Evolutionary conservation across 2,888 invertebrate genomes (phyloP).

Genomic region (Drosophila bunnanda): DNA sequence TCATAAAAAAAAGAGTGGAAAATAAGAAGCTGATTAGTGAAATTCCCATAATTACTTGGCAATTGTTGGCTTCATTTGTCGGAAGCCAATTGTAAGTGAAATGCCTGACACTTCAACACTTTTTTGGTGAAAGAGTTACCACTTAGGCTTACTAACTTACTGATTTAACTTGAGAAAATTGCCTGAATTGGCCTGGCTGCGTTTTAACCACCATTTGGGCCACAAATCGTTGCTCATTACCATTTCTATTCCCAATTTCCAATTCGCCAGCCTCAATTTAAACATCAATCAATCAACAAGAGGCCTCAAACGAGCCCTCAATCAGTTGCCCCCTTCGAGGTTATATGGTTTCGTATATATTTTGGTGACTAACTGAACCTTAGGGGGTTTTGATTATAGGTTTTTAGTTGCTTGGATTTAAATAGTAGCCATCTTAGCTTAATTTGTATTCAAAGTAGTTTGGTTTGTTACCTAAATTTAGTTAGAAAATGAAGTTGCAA

Average conservation of each 20-base stretch:
- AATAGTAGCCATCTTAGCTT: background rate
- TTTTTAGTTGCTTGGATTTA: background rate
- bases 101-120: constrained; percentile 58
- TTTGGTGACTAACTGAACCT: background rate
- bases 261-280: constrained; percentile 17
- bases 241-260: constrained; percentile 19
- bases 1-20: background rate
- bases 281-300: constrained; percentile 27
- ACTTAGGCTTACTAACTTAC: constrained; percentile 4
- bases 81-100: constrained; percentile 76
- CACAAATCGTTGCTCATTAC: constrained; percentile 13
- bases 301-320: constrained; percentile 8
- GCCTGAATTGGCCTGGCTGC: constrained; percentile 23
- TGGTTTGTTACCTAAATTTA: background rate
- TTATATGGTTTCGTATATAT: background rate
- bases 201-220: constrained; percentile 7
- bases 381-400: background rate
- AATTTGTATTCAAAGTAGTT: background rate
- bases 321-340: constrained; percentile 9
- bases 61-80: constrained; percentile 64
- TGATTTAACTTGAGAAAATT: constrained; percentile 1
- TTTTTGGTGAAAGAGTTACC: background rate
- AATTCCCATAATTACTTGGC: constrained; percentile 42
- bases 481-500: background rate
- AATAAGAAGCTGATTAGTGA: constrained; percentile 20